Percentiles rank a stretch among this genome's conserved stretches.
phyloP scores from a whole-genome alignment of 2,797 vertebrate species.

The Euphonia xanthogaster region DNA sequence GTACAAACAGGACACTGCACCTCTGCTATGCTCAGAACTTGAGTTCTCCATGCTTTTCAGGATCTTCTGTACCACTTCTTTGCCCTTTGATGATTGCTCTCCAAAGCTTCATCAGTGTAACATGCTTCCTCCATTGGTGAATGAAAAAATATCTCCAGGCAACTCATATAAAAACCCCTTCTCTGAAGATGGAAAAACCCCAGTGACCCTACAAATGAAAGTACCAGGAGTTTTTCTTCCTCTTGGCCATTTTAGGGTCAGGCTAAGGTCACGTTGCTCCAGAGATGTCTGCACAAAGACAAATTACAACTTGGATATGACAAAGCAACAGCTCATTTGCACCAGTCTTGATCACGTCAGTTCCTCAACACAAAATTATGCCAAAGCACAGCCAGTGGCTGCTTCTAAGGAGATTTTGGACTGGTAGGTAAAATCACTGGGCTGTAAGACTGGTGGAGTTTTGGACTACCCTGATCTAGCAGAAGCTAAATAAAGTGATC shows the following conservation, averaged over 20 bases:
- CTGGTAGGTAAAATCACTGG: neutral
- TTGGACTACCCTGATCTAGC: neutral
- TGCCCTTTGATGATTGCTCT: conserved; percentile 69
- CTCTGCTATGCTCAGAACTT: conserved; percentile 78
- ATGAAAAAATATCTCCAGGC: neutral
- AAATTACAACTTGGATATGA: neutral
- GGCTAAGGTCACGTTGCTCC: neutral
- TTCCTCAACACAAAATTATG: neutral
- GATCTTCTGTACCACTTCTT: conserved; percentile 36
- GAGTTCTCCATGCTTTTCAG: conserved; percentile 28
- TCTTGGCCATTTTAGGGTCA: neutral
- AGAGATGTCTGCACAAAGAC: neutral
- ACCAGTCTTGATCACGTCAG: neutral
- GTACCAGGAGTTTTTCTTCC: neutral
- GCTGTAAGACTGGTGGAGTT: neutral
- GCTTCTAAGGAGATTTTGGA: neutral
- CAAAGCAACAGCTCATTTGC: neutral
- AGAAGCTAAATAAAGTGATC: neutral
- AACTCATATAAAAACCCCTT: neutral
- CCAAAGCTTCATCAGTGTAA: conserved; percentile 67
- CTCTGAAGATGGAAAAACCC: neutral
- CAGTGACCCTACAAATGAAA: neutral
- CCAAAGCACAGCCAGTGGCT: neutral
- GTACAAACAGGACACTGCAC: conserved; percentile 7
- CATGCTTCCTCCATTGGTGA: conserved; percentile 68